A percentile compares a stretch with the other conserved stretches of the same genome.
phyloP scores from a whole-genome alignment of 2,888 invertebrate genomes.

The Glaucopsyche alexis region DNA sequence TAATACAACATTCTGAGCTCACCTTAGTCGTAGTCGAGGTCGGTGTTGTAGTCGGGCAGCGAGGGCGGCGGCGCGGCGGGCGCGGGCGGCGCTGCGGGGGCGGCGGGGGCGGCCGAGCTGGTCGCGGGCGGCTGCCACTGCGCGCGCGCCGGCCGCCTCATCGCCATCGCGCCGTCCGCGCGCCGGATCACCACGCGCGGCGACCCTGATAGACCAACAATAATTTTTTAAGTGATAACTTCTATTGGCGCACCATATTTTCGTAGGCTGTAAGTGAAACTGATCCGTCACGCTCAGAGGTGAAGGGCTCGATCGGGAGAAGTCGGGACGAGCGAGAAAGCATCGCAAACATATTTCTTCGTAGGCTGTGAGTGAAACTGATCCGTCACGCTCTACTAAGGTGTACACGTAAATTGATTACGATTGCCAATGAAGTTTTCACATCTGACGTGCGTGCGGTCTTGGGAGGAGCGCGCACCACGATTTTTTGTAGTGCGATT shows the following conservation, averaged over 20 bases:
- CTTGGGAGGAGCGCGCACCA: no score
- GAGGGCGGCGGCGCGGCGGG: conserved; percentile 33
- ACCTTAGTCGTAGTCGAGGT: conserved; percentile 70
- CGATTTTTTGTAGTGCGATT: no score
- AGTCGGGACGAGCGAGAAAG: no score
- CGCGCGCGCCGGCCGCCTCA: conserved; percentile 40
- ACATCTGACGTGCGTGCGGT: no score
- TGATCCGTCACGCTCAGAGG: no score
- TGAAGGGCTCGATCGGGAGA: no score
- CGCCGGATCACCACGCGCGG: conserved; percentile 40
- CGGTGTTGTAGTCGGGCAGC: conserved; percentile 66
- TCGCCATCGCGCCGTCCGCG: conserved; percentile 39
- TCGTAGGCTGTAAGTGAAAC: no score
- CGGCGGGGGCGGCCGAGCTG: conserved; percentile 30
- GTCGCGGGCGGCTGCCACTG: conserved; percentile 39
- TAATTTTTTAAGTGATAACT: background rate
- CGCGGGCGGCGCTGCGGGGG: conserved; percentile 36
- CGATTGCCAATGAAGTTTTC: no score
- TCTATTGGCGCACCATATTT: background rate
- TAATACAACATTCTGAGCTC: background rate
- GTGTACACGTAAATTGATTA: no score
- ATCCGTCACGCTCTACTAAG: no score
- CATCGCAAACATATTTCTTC: no score
- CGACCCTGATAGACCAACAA: conserved; percentile 23
- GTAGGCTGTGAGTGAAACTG: no score